Evolutionary conservation across 1,140 invertebrate species (phyloP).

Genomic region (Procambarus clarkii): DNA sequence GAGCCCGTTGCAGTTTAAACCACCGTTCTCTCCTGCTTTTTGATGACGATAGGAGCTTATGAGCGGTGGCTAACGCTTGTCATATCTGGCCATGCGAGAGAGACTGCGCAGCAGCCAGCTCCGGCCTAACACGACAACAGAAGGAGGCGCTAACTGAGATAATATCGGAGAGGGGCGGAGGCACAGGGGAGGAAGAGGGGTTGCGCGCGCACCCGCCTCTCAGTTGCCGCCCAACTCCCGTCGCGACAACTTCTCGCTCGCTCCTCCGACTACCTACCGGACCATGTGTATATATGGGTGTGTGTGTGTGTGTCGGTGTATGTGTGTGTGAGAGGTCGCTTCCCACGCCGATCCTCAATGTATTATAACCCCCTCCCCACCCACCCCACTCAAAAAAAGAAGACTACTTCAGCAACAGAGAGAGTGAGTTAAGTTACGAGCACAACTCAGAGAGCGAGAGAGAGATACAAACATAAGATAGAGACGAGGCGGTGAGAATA

Average conservation of each 20-base stretch:
- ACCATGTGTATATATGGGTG: conserved; percentile 6
- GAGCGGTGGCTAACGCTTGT: conserved; percentile 66
- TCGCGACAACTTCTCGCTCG: background rate
- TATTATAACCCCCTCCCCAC: background rate
- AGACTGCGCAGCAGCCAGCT: conserved; percentile 56
- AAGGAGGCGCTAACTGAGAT: conserved; percentile 67
- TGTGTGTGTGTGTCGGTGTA: too few species aligned
- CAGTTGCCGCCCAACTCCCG: conserved; percentile 61
- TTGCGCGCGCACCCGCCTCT: conserved; percentile 61
- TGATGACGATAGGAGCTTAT: conserved; percentile 65
- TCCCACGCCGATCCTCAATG: background rate
- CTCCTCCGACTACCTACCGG: background rate
- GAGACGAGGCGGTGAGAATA: too few species aligned
- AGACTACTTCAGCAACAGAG: background rate
- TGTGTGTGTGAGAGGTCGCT: too few species aligned
- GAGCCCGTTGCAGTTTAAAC: conserved; percentile 42
- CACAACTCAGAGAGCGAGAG: background rate
- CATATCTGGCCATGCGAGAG: conserved; percentile 63
- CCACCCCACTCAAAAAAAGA: background rate
- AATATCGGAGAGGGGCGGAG: conserved; percentile 60
- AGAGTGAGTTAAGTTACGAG: background rate
- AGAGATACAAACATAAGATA: background rate
- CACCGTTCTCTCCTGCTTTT: conserved; percentile 57
- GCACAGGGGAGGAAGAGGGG: conserved; percentile 1
- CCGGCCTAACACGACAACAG: conserved; percentile 51